Conservation (phyloP, 2,797 vertebrate species). For the Falco berigora region DNA sequence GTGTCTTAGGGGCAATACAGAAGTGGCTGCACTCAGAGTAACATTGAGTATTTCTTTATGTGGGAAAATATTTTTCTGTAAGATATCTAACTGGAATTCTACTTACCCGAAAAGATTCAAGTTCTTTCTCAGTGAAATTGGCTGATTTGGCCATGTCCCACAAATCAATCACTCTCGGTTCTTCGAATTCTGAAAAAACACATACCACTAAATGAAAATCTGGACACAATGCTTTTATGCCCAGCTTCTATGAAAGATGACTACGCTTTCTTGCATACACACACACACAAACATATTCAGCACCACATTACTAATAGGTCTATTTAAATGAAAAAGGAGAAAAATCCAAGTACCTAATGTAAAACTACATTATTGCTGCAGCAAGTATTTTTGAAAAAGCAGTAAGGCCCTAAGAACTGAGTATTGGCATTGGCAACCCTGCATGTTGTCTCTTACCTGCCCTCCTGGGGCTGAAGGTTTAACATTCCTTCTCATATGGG, state of each 20-base stretch:
- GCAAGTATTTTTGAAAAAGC: neutral
- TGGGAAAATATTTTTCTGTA: neutral
- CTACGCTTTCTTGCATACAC: neutral
- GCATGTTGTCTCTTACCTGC: neutral
- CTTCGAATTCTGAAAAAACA: conserved; percentile 83
- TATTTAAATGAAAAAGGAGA: neutral
- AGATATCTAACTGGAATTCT: neutral
- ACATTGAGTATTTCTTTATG: rapidly evolving
- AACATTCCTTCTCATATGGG: neutral
- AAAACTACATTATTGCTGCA: neutral
- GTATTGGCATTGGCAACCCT: neutral
- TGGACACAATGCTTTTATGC: neutral
- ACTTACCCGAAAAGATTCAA: conserved; percentile 89
- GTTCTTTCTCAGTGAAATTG: conserved; percentile 87
- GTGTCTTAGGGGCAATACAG: neutral
- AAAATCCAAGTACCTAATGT: neutral
- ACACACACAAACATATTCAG: neutral
- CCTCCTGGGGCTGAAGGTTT: neutral
- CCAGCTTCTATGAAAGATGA: neutral
- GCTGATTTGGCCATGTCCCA: conserved; percentile 91
- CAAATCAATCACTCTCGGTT: conserved; percentile 92
- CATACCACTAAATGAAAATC: neutral
- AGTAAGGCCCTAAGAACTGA: neutral
- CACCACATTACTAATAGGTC: neutral
- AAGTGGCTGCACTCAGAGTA: neutral